phyloP scores from a whole-genome alignment of 2,888 invertebrate species.

The Teleogryllus oceanicus region DNA sequence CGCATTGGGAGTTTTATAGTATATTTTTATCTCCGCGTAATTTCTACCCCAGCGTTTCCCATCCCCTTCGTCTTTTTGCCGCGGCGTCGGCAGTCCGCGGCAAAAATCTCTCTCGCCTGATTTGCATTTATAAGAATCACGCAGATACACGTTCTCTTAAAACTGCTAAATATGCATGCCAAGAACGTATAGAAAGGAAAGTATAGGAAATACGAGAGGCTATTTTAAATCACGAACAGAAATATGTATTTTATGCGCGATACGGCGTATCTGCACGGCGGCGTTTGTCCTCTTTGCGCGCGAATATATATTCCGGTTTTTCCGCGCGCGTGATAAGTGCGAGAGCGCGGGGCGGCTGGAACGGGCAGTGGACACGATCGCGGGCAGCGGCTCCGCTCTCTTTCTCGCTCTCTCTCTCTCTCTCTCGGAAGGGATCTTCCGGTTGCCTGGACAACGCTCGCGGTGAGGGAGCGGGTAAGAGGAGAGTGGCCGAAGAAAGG shows the following conservation, averaged over 20 bases:
- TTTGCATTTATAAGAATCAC: constrained; percentile 18
- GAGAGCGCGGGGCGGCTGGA: background rate
- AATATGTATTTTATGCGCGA: constrained; percentile 18
- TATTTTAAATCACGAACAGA: constrained; percentile 18
- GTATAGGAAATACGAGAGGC: constrained; percentile 7
- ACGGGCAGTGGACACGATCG: too few species aligned
- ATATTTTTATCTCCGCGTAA: background rate
- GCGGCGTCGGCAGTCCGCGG: background rate
- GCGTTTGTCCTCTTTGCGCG: constrained; percentile 18
- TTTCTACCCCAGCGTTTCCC: background rate
- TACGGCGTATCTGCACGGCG: constrained; percentile 1
- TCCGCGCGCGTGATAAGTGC: constrained; percentile 2
- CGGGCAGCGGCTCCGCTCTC: too few species aligned
- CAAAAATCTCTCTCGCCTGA: constrained; percentile 9
- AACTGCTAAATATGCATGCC: constrained; percentile 18
- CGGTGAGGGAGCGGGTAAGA: too few species aligned
- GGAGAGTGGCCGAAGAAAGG: too few species aligned
- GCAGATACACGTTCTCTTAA: constrained; percentile 10
- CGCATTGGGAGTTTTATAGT: constrained; percentile 1
- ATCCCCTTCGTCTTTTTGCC: background rate
- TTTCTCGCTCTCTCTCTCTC: too few species aligned
- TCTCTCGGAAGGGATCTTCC: too few species aligned
- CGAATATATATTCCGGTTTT: background rate
- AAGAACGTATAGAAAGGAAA: background rate
- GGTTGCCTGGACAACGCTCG: too few species aligned